phyloP scores from a whole-genome alignment of 2,113 vertebrate species.

The Gasterosteus aculeatus region DNA sequence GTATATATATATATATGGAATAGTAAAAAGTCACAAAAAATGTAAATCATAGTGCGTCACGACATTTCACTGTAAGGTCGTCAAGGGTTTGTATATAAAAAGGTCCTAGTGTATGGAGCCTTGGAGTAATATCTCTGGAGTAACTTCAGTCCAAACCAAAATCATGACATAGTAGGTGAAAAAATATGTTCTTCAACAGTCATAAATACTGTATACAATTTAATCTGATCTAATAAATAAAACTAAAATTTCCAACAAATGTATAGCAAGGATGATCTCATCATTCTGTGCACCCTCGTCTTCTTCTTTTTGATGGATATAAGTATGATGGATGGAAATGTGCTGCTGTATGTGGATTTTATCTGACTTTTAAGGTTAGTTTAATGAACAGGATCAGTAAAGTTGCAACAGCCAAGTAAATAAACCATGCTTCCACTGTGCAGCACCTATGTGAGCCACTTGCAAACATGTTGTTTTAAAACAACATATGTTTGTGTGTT shows the following conservation, averaged over 20 bases:
- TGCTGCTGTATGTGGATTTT: neutral
- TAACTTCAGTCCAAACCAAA: no score
- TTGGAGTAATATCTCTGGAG: no score
- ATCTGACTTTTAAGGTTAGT: neutral
- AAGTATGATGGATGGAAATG: no score
- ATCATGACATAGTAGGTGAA: no score
- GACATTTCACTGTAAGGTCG: no score
- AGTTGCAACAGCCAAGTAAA: neutral
- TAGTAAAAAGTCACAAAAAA: no score
- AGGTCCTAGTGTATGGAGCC: no score
- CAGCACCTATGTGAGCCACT: neutral
- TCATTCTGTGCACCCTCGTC: neutral
- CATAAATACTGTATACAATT: neutral
- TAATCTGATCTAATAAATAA: neutral
- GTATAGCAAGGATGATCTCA: neutral
- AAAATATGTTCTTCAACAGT: no score
- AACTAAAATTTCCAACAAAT: neutral
- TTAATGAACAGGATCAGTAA: conserved; percentile 10
- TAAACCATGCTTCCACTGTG: neutral
- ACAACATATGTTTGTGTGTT: neutral
- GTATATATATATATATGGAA: no score
- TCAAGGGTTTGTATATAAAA: no score
- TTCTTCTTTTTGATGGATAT: neutral
- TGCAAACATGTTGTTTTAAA: neutral
- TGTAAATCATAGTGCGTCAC: no score